Percentiles rank a stretch among this genome's conserved stretches.
Conservation (phyloP, 2,888 invertebrate species). For the Eulithis testata region DNA sequence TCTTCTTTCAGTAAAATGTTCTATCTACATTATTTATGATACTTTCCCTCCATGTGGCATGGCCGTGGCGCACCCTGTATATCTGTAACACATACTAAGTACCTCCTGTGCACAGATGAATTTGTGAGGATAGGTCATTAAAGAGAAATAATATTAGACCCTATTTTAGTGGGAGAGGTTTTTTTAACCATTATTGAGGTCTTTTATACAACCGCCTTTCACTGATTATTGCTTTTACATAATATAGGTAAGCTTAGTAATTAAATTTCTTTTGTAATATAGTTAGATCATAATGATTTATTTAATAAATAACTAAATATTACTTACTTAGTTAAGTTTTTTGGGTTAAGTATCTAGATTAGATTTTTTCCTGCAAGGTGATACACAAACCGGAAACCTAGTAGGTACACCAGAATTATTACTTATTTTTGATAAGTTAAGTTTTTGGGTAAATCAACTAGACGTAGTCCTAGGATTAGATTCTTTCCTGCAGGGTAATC, state of each 20-base stretch:
- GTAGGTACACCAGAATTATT: slow-evolving; percentile 34
- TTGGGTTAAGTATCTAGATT: slow-evolving; percentile 32
- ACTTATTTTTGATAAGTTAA: slow-evolving; percentile 27
- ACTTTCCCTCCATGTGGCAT: too few relatives aligned
- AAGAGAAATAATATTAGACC: too few relatives aligned
- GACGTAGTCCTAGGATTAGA: slow-evolving; percentile 32
- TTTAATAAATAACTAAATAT: slow-evolving; percentile 21
- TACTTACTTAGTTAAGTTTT: slow-evolving; percentile 23
- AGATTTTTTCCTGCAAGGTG: slow-evolving; percentile 36
- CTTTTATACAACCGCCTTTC: slow-evolving; percentile 8
- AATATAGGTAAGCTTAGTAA: slow-evolving; percentile 7
- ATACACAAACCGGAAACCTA: slow-evolving; percentile 41
- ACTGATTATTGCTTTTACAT: background rate
- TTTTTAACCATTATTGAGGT: background rate
- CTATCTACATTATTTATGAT: too few relatives aligned
- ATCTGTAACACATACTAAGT: slow-evolving; percentile 8
- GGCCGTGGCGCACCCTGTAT: too few relatives aligned
- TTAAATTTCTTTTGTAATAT: slow-evolving; percentile 10
- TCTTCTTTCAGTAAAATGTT: too few relatives aligned
- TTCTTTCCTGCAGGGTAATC: slow-evolving; percentile 38
- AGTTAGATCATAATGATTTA: slow-evolving; percentile 8
- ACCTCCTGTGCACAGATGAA: background rate
- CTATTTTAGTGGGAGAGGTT: slow-evolving; percentile 2
- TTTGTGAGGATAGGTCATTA: background rate
- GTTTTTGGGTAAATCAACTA: slow-evolving; percentile 28